Conservation (phyloP, 2,113 vertebrate genomes). For the Megalops atlanticus region DNA sequence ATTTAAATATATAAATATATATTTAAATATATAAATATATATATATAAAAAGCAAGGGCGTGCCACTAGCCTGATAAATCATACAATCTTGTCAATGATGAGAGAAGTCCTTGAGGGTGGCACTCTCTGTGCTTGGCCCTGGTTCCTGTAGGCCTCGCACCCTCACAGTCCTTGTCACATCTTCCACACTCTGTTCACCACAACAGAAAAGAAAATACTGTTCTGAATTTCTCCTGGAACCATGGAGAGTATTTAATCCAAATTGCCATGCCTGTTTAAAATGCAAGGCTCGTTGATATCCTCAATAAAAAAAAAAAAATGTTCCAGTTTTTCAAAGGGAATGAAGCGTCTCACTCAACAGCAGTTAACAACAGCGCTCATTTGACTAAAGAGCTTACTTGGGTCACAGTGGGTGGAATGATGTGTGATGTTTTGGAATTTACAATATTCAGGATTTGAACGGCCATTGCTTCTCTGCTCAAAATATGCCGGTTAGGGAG, state of each 20-base stretch:
- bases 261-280: neutral
- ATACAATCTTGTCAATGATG: too few relatives aligned
- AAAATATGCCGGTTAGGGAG: neutral
- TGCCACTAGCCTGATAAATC: too few relatives aligned
- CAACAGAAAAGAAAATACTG: neutral
- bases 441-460: neutral
- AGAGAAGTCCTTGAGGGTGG: too few relatives aligned
- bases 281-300: neutral
- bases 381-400: neutral
- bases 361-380: neutral
- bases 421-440: neutral
- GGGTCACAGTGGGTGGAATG: slow-evolving; percentile 6
- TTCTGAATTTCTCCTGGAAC: neutral
- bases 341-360: neutral
- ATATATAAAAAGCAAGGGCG: too few relatives aligned
- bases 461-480: neutral
- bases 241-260: neutral
- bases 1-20: too few relatives aligned
- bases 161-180: neutral
- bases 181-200: too few relatives aligned
- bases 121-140: too few relatives aligned
- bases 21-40: too few relatives aligned
- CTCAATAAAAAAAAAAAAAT: neutral
- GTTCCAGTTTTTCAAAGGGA: neutral
- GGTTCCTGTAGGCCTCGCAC: too few relatives aligned